Evolutionary conservation across 2,888 invertebrate species (phyloP), one percentile per base, ranked within the genome.

Genomic region (Tachina lurida): DNA sequence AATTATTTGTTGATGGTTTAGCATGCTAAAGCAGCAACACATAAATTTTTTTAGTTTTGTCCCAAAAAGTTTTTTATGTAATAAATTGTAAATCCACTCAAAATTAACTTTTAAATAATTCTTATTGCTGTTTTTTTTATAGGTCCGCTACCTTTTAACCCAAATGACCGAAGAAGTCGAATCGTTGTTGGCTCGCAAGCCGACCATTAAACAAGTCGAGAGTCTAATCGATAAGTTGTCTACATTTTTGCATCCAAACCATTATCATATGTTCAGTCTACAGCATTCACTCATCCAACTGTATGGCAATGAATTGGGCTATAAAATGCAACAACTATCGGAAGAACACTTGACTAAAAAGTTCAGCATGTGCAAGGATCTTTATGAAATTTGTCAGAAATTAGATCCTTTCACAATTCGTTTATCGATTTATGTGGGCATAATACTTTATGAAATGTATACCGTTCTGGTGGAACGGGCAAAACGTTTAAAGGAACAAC

Each of bases 241-340:
- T 2, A 95, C 95, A 85, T 96, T 97, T 88, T 93, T 97, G 78
- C 97, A 97, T 93, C 95, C 96, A 0, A 95, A 97, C 90, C 97
- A 97, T 92, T 97, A 97, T 91, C 96, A 97, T 88, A 94, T 96
- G 87, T 97, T 96, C 89, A 95, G 96, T 0, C 94, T 97, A 10
- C 96, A 96, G 89, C 97, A 97, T 92, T 96, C 97, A 0, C 93
- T 97, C 45, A 94, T 97, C 73, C 97, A 97, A 90, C 91, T 97
- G 70, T 96, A 96, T 90, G 96, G 97, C 10, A 94, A 95, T 87
- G 95, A 96, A 86, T 93, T 94, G 58, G 95, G 95, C 39, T 95
- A 95, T 87, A 91, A 93, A 74, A 91, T 94, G 41, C 90, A 92
- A 65, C 93, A 94, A 68, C 93, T 95, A 54, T 94, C 94, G 3